These are phyloP conservation scores for Falco biarmicus DNA, from an alignment of 2,797 vertebrate species.

Conservation along the genomic window DNA sequence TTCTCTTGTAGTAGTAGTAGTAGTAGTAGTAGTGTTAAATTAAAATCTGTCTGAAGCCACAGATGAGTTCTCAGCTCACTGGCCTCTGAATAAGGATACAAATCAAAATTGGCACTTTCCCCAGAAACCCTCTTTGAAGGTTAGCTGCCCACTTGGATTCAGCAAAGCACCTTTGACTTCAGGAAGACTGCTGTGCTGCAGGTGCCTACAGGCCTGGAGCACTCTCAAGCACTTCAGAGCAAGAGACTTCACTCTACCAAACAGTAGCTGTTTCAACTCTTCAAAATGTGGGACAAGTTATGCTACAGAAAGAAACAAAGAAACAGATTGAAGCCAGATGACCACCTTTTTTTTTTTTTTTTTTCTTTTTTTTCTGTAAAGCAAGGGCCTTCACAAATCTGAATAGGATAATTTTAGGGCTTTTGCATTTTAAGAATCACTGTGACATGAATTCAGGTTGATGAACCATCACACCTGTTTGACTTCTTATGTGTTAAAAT, in stretches of 20 bases:
- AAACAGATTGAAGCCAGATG: not conserved
- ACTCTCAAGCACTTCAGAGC: not conserved
- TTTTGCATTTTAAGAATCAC: not conserved
- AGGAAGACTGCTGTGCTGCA: not conserved
- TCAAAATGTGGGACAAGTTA: not conserved
- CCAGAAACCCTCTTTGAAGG: not conserved
- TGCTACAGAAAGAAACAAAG: not conserved
- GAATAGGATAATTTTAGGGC: not conserved
- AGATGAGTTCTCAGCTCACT: not conserved
- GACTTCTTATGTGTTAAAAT: not conserved
- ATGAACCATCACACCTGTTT: not conserved
- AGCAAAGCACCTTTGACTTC: not conserved
- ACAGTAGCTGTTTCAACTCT: not conserved
- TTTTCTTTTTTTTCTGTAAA: not conserved
- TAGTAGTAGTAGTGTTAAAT: not conserved
- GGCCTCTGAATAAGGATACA: not conserved
- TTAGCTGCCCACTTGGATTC: not conserved
- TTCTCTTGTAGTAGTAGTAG: not conserved
- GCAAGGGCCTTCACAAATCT: not conserved
- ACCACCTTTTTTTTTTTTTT: not conserved
- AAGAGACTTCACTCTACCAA: not conserved
- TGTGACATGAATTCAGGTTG: conserved; percentile 17
- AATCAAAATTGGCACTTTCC: conserved; percentile 5
- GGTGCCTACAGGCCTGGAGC: not conserved
- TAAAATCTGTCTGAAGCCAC: conserved; percentile 29